Evolutionary conservation across 2,797 vertebrate species (phyloP).

Genomic region (Toxotes lorentzi): DNA sequence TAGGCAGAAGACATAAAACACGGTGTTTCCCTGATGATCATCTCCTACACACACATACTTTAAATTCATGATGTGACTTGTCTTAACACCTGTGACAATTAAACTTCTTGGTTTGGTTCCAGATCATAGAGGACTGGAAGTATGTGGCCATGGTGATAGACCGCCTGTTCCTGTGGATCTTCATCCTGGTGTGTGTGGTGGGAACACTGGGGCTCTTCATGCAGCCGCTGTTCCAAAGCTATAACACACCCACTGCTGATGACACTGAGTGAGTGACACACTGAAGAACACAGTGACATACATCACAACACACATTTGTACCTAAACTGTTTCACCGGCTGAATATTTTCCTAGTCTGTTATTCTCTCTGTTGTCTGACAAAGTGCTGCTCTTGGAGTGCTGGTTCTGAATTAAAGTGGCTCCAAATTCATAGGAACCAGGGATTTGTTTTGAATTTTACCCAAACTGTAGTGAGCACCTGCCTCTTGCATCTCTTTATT

Average conservation of each 20-base stretch:
- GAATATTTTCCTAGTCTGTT: background rate
- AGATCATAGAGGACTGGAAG: constrained; percentile 90
- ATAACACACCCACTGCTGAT: constrained; percentile 82
- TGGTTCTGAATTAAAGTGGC: background rate
- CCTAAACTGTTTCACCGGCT: background rate
- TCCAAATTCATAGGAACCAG: background rate
- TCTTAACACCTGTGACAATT: background rate
- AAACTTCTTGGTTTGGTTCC: constrained; percentile 41
- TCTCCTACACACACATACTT: background rate
- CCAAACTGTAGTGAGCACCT: background rate
- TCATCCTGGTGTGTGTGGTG: constrained; percentile 87
- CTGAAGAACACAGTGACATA: constrained; percentile 7
- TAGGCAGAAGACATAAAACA: background rate
- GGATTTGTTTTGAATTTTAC: background rate
- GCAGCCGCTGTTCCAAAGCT: constrained; percentile 88
- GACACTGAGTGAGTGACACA: constrained; percentile 76
- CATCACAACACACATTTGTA: background rate
- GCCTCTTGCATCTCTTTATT: background rate
- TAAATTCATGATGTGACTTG: background rate
- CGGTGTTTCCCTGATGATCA: background rate
- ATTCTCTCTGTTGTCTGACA: too few species aligned
- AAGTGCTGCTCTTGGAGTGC: background rate
- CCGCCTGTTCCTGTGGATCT: constrained; percentile 89
- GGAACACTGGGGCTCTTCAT: constrained; percentile 89
- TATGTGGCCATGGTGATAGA: constrained; percentile 90